Evolutionary conservation across 1,140 invertebrate species (phyloP).

Genomic region (Littorina saxatilis): DNA sequence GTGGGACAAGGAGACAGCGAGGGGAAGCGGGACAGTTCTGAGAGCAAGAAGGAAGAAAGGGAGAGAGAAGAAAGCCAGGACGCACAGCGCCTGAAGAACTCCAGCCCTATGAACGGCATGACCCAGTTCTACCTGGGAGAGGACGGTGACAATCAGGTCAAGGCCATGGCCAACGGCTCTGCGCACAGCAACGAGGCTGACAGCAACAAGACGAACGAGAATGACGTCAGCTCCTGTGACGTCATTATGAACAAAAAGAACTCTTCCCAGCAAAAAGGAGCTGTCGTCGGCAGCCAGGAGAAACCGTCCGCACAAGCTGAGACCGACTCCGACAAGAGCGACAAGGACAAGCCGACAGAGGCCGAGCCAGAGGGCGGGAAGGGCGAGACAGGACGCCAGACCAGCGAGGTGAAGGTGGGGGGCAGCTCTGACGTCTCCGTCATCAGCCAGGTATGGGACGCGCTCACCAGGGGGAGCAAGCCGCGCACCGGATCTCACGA

Average conservation of each 20-base stretch:
- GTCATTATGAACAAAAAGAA: not conserved
- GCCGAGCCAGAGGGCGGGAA: not conserved
- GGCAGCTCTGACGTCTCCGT: constrained; percentile 20
- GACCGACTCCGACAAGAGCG: too few relatives aligned
- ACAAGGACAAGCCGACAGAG: not conserved
- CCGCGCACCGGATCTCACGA: not conserved
- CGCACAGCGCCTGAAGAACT: not conserved
- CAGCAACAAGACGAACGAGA: not conserved
- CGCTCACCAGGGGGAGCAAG: not conserved
- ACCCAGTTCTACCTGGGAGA: constrained; percentile 25
- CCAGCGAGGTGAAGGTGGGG: constrained; percentile 13
- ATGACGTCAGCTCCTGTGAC: not conserved
- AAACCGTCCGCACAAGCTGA: too few relatives aligned
- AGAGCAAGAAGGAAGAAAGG: not conserved
- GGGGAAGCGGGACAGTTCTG: not conserved
- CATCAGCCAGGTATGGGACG: constrained; percentile 25
- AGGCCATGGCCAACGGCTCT: not conserved
- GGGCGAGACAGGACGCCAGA: not conserved
- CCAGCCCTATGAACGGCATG: constrained; percentile 20
- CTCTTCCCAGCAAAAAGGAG: too few relatives aligned
- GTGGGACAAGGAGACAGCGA: not conserved
- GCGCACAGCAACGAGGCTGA: not conserved
- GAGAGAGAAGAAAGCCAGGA: not conserved
- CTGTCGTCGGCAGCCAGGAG: too few relatives aligned
- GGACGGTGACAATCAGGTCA: not conserved